Evolutionary conservation across 2,113 vertebrate genomes (phyloP).

Genomic region (Ovis canadensis): DNA sequence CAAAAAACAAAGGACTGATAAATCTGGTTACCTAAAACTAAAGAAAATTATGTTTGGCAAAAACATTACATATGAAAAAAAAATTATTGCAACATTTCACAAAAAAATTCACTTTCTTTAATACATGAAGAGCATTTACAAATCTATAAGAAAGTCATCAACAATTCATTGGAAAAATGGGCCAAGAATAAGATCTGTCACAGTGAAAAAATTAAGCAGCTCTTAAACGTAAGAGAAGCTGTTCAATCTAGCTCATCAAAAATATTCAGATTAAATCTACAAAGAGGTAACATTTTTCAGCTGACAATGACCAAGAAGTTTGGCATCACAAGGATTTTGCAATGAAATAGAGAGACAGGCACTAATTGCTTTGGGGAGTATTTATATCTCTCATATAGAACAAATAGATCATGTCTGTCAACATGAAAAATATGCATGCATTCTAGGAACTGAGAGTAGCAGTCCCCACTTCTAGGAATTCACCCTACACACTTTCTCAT

Average conservation of each 20-base stretch:
- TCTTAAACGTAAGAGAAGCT: neutral
- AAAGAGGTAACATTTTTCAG: neutral
- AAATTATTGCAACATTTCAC: neutral
- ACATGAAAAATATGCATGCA: neutral
- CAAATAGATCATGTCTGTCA: neutral
- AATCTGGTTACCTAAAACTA: neutral
- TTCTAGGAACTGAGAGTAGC: neutral
- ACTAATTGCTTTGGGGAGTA: neutral
- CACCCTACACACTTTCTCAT: neutral
- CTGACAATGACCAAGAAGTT: neutral
- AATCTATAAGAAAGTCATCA: neutral
- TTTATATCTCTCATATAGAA: neutral
- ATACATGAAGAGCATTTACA: neutral
- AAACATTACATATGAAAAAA: neutral
- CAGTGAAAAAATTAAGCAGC: neutral
- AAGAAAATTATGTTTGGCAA: neutral
- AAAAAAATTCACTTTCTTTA: neutral
- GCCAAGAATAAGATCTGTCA: neutral
- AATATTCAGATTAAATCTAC: neutral
- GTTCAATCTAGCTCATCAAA: neutral
- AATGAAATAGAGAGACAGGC: neutral
- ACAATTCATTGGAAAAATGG: neutral
- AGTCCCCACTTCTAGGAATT: neutral
- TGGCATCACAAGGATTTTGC: neutral
- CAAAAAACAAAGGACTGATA: neutral